These are phyloP conservation scores for Furcula furcula DNA, from an alignment of 2,888 invertebrate species.

Conservation along the genomic window DNA sequence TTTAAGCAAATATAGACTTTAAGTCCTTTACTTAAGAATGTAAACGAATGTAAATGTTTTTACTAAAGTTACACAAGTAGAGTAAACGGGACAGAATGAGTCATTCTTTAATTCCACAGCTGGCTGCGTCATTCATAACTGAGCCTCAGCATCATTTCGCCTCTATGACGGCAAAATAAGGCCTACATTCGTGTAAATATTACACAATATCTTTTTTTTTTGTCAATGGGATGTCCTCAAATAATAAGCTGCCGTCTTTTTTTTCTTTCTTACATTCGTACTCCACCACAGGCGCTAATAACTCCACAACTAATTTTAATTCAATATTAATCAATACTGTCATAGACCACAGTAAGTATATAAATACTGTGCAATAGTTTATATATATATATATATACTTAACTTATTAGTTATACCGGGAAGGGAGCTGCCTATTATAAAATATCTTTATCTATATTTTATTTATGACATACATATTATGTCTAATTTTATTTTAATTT, in stretches of 20 bases:
- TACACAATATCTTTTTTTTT: conserved; percentile 16
- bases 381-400: no score
- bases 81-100: conserved; percentile 57
- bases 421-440: no score
- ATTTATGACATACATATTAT: no score
- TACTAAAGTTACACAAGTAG: conserved; percentile 16
- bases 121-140: conserved; percentile 69
- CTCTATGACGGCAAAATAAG: conserved; percentile 37
- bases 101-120: conserved; percentile 59
- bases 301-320: no score
- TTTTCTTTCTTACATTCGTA: no score
- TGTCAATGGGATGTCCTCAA: conserved; percentile 22
- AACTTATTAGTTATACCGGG: no score
- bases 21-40: neutral
- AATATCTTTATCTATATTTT: no score
- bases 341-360: no score
- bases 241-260: no score
- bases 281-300: no score
- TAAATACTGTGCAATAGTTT: neutral
- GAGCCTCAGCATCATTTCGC: conserved; percentile 33
- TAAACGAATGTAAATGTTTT: conserved; percentile 2
- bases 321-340: no score
- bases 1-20: conserved; percentile 20
- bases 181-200: conserved; percentile 31
- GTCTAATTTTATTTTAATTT: no score